Evolutionary conservation across 2,113 vertebrate genomes (phyloP).

Genomic region (Crotalus viridis): DNA sequence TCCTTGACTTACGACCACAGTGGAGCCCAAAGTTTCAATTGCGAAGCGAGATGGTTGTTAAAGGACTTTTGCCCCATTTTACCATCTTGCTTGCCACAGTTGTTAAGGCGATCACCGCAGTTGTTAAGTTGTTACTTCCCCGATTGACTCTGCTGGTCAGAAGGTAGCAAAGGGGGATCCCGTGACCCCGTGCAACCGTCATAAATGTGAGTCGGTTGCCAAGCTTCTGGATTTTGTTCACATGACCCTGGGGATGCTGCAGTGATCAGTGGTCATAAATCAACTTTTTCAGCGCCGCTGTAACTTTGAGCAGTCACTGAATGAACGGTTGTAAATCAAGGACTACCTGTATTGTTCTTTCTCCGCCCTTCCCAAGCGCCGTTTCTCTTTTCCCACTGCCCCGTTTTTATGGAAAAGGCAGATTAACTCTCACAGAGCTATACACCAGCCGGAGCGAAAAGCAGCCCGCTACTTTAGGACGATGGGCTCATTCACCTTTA

Average conservation of each 20-base stretch:
- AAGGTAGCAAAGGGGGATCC: no score
- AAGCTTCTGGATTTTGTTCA: neutral
- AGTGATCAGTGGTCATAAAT: no score
- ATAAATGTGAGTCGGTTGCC: neutral
- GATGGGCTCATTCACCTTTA: neutral
- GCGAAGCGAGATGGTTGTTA: no score
- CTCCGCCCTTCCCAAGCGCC: neutral
- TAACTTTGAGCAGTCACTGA: neutral
- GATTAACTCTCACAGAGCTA: neutral
- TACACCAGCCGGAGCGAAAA: neutral
- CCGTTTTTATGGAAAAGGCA: neutral
- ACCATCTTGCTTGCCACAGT: no score
- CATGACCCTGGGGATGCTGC: accelerated
- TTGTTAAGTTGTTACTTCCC: neutral
- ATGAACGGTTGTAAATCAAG: neutral
- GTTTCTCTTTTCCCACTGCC: neutral
- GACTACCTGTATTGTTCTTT: neutral
- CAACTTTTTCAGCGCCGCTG: neutral
- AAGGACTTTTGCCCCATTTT: no score
- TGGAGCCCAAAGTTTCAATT: no score
- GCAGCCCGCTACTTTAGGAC: neutral
- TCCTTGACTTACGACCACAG: no score
- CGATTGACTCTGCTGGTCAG: neutral
- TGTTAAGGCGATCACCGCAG: no score
- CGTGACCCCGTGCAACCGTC: neutral